A percentile compares a stretch with the other conserved stretches of the same genome.
Conservation (phyloP, 2,888 invertebrate genomes). For the Encarsia formosa region DNA sequence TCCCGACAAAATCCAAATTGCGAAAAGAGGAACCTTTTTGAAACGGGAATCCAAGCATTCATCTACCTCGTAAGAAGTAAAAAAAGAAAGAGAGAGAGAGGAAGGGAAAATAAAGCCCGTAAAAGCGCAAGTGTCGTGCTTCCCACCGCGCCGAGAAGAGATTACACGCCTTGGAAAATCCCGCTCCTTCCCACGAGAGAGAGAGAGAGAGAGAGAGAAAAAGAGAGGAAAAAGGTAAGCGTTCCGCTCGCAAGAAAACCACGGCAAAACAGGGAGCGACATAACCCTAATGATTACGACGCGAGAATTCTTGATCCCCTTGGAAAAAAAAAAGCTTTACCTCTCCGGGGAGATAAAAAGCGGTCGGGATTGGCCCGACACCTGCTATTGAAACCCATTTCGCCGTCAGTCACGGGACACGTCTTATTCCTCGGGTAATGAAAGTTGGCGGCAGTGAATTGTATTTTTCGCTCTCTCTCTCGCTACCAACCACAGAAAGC, state of each 20-base stretch:
- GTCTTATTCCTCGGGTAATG: slow-evolving; percentile 26
- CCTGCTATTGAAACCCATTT: slow-evolving; percentile 35
- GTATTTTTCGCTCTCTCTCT: slow-evolving; percentile 36
- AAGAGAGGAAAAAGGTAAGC: too few relatives aligned
- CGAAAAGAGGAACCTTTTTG: too few relatives aligned
- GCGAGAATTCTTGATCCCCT: background rate
- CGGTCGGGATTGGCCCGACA: background rate
- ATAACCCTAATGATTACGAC: slow-evolving; percentile 9
- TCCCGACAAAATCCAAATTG: too few relatives aligned
- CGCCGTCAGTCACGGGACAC: slow-evolving; percentile 27
- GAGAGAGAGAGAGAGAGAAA: too few relatives aligned
- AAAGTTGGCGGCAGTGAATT: slow-evolving; percentile 45
- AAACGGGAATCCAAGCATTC: too few relatives aligned
- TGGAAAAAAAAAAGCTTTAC: background rate
- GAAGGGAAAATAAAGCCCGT: background rate
- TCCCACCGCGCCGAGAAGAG: background rate
- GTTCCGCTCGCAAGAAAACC: background rate
- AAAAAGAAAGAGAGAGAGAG: background rate
- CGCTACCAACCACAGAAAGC: background rate
- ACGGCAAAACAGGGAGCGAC: background rate
- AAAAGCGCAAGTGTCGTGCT: background rate
- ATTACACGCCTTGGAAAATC: slow-evolving; percentile 1
- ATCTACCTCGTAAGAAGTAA: background rate
- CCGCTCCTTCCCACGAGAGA: too few relatives aligned
- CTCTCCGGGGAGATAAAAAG: slow-evolving; percentile 1